Percentiles rank a stretch among this genome's conserved stretches.
Evolutionary conservation across 2,888 invertebrate genomes (phyloP).

Genomic region (Metacarcinus magister): DNA sequence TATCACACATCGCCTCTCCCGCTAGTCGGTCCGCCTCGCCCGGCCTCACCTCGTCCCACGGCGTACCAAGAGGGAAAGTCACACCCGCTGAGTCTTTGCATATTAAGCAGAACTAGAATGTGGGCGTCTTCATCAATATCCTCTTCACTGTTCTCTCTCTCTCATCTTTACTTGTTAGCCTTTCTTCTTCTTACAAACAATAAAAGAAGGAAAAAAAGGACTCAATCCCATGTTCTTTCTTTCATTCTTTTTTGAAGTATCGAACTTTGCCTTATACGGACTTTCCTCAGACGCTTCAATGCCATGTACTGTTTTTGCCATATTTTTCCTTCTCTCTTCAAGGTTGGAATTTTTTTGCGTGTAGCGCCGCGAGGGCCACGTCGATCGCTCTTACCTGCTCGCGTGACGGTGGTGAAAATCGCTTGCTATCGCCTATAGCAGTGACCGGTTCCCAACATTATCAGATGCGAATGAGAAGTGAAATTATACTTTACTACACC

Average conservation of each 20-base stretch:
- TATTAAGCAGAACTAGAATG: slow-evolving; percentile 27
- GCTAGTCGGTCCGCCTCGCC: slow-evolving; percentile 6
- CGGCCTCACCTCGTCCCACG: neutral
- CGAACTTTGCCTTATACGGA: neutral
- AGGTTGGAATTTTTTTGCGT: neutral
- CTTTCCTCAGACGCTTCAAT: neutral
- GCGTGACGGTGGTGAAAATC: slow-evolving; percentile 31
- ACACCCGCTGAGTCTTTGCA: slow-evolving; percentile 48
- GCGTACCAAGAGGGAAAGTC: slow-evolving; percentile 31
- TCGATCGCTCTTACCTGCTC: neutral
- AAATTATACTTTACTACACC: slow-evolving; percentile 61
- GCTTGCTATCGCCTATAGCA: neutral
- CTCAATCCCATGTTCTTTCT: neutral
- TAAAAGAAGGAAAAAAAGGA: neutral
- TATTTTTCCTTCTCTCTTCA: neutral
- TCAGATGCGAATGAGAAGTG: slow-evolving; percentile 54
- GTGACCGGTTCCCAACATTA: slow-evolving; percentile 6
- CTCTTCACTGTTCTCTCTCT: neutral
- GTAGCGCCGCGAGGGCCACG: neutral
- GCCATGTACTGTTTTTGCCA: slow-evolving; percentile 23
- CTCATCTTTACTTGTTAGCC: neutral
- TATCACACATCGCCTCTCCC: slow-evolving; percentile 29
- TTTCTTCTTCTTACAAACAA: neutral
- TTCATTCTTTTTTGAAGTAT: neutral
- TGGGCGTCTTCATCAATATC: slow-evolving; percentile 19